Evolutionary conservation across 2,113 vertebrate species (phyloP).

Genomic region (Cinclus cinclus): DNA sequence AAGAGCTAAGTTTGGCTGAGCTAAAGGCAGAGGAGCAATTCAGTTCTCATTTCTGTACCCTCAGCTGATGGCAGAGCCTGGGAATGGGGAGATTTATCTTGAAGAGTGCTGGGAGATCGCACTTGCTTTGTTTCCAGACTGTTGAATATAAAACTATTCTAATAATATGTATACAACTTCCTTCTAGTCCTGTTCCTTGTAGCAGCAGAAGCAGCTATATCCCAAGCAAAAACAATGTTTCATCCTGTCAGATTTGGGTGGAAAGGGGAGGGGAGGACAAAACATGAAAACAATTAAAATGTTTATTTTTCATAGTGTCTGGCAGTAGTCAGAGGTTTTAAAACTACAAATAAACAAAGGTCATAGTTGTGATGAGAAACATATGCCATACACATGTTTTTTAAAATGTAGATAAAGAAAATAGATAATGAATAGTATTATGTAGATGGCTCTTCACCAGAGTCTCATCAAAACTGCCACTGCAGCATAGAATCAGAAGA

Average conservation of each 20-base stretch:
- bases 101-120: neutral
- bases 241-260: constrained; percentile 60
- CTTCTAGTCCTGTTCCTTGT: neutral
- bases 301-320: constrained; percentile 71
- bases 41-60: neutral
- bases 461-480: neutral
- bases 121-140: constrained; percentile 16
- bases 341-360: constrained; percentile 68
- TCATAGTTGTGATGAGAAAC: constrained; percentile 58
- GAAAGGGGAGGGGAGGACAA: constrained; percentile 48
- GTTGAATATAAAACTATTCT: neutral
- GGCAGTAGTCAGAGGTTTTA: constrained; percentile 60
- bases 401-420: constrained; percentile 46
- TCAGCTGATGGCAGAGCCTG: neutral
- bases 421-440: neutral
- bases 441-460: neutral
- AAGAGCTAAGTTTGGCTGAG: neutral
- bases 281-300: constrained; percentile 68
- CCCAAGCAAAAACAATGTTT: constrained; percentile 55
- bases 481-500: neutral
- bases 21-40: neutral
- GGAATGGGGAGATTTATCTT: constrained; percentile 6
- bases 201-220: constrained; percentile 1
- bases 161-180: constrained; percentile 26
- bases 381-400: constrained; percentile 45